These are phyloP conservation scores for Palaemon carinicauda DNA, from an alignment of 1,140 invertebrate genomes.

Conservation along the genomic window DNA sequence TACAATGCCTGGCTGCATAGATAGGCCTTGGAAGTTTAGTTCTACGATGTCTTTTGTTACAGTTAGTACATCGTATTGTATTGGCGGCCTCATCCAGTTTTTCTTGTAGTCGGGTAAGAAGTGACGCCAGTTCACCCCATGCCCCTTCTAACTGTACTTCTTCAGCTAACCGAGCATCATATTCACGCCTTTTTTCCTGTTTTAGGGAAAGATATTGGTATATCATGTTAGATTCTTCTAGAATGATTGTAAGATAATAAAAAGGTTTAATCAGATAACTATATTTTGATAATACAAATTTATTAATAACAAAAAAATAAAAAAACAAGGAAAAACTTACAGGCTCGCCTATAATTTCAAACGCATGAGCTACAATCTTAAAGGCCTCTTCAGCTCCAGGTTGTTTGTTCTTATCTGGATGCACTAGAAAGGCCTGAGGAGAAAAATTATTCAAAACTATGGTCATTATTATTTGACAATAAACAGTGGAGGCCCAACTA, in stretches of 20 bases:
- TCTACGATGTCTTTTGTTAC: constrained; percentile 86
- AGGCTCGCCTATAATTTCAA: constrained; percentile 92
- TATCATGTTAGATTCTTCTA: not conserved
- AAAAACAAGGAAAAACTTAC: constrained; percentile 66
- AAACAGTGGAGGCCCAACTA: no score
- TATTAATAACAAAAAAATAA: not conserved
- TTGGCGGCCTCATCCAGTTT: constrained; percentile 93
- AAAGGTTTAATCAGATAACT: not conserved
- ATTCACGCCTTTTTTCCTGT: constrained; percentile 80
- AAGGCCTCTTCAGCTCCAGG: constrained; percentile 95
- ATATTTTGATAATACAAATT: not conserved
- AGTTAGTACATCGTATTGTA: constrained; percentile 90
- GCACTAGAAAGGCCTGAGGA: constrained; percentile 86
- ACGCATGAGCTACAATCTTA: constrained; percentile 92
- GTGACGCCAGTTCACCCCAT: constrained; percentile 55
- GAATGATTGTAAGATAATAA: no score
- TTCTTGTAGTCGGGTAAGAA: constrained; percentile 73
- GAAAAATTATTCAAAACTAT: no score
- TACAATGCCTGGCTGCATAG: constrained; percentile 89
- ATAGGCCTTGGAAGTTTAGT: constrained; percentile 83
- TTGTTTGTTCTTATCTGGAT: constrained; percentile 94
- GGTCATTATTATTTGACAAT: no score
- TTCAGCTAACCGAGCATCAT: constrained; percentile 76
- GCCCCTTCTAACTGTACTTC: constrained; percentile 62
- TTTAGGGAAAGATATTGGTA: constrained; percentile 52